phyloP scores from a whole-genome alignment of 1,140 invertebrate species.

The Formica selysi region DNA sequence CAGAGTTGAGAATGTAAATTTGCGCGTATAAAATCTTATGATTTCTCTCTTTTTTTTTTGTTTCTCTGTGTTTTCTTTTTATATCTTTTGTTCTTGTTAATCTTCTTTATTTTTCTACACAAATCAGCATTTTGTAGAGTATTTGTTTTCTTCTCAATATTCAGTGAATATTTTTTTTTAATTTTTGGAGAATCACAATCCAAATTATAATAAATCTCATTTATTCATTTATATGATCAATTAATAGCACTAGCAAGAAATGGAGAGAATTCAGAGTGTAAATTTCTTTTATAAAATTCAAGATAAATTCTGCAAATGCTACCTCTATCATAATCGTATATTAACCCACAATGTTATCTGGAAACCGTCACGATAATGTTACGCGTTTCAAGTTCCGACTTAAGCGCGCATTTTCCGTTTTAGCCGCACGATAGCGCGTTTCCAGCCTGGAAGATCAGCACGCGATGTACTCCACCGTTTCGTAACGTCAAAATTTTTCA shows the following conservation, averaged over 20 bases:
- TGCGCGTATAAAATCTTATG: too few species aligned
- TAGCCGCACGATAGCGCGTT: constrained; percentile 18
- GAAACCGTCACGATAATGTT: constrained; percentile 38
- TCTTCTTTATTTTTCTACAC: too few species aligned
- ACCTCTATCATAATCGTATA: constrained; percentile 40
- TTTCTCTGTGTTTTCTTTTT: too few species aligned
- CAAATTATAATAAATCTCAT: too few species aligned
- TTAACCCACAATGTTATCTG: constrained; percentile 44
- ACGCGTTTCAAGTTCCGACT: constrained; percentile 23
- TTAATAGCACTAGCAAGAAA: neutral
- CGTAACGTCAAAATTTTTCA: constrained; percentile 11
- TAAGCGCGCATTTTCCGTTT: constrained; percentile 37
- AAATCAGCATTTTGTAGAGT: too few species aligned
- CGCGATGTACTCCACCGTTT: constrained; percentile 24
- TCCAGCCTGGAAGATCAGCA: constrained; percentile 8
- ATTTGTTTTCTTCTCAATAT: too few species aligned
- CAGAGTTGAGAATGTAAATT: too few species aligned
- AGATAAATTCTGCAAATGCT: constrained; percentile 7
- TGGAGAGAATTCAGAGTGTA: neutral
- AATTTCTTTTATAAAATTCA: neutral
- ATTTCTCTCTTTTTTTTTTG: too few species aligned
- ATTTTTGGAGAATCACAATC: too few species aligned
- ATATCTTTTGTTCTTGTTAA: too few species aligned
- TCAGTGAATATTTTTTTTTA: too few species aligned
- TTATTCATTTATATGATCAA: neutral